These are phyloP conservation scores for Bombus haemorrhoidalis DNA, from an alignment of 1,140 invertebrate species.

Conservation along the genomic window DNA sequence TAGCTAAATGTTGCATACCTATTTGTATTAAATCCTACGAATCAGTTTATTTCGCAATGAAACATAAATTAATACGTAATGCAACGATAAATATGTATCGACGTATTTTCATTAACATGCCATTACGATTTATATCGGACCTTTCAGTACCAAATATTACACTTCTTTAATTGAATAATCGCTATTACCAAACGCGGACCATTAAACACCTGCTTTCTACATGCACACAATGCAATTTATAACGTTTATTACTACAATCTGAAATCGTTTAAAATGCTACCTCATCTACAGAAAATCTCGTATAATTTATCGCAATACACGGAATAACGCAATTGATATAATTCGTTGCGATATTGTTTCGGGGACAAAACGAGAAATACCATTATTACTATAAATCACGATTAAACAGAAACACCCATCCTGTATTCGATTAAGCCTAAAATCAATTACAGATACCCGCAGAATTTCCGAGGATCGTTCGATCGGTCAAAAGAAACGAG, in stretches of 20 bases:
- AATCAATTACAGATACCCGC: constrained; percentile 35
- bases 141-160: neutral
- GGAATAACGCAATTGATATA: neutral
- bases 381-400: constrained; percentile 36
- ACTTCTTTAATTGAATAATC: constrained; percentile 4
- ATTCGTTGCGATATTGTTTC: neutral
- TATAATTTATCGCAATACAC: neutral
- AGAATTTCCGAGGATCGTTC: constrained; percentile 25
- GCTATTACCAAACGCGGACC: neutral
- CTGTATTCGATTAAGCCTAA: constrained; percentile 37
- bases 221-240: neutral
- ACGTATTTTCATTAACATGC: neutral
- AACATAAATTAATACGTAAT: neutral
- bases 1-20: no score
- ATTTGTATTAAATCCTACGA: no score
- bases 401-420: neutral
- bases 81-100: neutral
- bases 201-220: neutral
- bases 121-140: neutral
- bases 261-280: neutral
- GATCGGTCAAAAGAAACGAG: constrained; percentile 4
- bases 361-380: neutral
- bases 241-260: constrained; percentile 8
- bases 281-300: neutral
- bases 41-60: neutral